Evolutionary conservation across 2,113 vertebrate genomes (phyloP), one percentile per base, ranked within the genome.

Genomic region (Sterna hirundo): DNA sequence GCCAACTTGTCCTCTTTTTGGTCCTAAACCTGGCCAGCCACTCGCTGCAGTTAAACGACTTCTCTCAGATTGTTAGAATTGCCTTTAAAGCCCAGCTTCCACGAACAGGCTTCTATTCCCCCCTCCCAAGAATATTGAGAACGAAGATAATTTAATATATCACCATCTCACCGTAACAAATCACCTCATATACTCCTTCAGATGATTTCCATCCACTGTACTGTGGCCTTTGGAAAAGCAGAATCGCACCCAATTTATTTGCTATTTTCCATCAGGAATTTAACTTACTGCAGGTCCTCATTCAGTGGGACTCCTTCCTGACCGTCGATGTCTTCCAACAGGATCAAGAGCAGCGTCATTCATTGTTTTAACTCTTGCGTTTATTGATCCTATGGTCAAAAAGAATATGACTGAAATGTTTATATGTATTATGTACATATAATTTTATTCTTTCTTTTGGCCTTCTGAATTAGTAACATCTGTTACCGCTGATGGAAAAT

Each of bases 401-500:
- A 94, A 83, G 64, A 91, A 57, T 54, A 55, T 27, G 38, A 91
- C 54, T 36, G 75, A 93, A 91, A 89, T 76, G 52, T 96, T 96
- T 96, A 70, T 75, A 79, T 58, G 44, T 65, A 65, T 90, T 90
- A 90, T 86, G 62, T 62, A 49, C 82, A 70, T 93, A 97, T 90
- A 97, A 94, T 96, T 96, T 92, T 92, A 90, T 88, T 92, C 65
- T 94, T 94, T 96, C 80, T 94, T 95, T 96, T 93, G 83, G 84
- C 72, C 71, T 95, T 94, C 75, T 25, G 94, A 96, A 95, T 97
- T 83, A 93, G 72, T 95, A 97, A 97, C 97, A 97, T 96, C 96
- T 98, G 97, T 96, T 97, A 91, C 75, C 9, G 44, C 91, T 97
- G 96, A 97, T 94, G 96, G 96, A 97, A 97, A 97, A 95, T 97